Evolutionary conservation across 2,888 invertebrate genomes (phyloP), one percentile per base, ranked within the genome.

Genomic region (Rhogogaster chlorosoma): DNA sequence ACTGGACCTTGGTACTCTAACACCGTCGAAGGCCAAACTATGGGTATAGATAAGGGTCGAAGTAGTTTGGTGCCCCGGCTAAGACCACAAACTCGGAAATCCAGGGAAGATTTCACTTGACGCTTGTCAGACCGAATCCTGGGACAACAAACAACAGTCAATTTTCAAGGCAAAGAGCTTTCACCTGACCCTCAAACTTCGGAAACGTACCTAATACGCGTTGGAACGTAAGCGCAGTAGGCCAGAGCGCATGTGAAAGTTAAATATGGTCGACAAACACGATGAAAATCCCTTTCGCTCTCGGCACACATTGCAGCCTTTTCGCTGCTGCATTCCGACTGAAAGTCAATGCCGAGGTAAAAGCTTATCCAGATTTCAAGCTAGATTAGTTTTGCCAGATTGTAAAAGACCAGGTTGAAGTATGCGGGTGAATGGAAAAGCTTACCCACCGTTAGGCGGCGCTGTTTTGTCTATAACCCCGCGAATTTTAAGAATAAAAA

Each of bases 61-160:
- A 32, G 22, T 22, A 42, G 22, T n/a, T n/a, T n/a, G 42, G 18
- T 12, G 49, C 15, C 32, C 18, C 26, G 15, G 49, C 29, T 53
- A 53, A 77, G 53, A 77, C 53, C 77, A 53, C 77, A 53, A 53
- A 77, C 77, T 53, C 53, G 26, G 7, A 53, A 77, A 77, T 77
- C 77, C 77, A 18, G 77, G 53, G 77, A 32, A 77, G 77, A 77
- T 77, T 53, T 77, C 53, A 77, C 77, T 77, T 45, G 53, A 77
- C 77, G 77, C 49, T 77, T 77, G 77, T 77, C 77, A 77, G n/a
- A 26, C 77, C 29, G 77, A 77, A 77, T n/a, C 49, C 77, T 77
- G 77, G 29, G 53, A 77, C 77, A 77, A 49, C 77, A 77, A 53
- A 77, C 77, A 77, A 77, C 77, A 77, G 77, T 29, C n/a, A 77